Conservation (phyloP, 2,113 vertebrate species). For the Esox niger region DNA sequence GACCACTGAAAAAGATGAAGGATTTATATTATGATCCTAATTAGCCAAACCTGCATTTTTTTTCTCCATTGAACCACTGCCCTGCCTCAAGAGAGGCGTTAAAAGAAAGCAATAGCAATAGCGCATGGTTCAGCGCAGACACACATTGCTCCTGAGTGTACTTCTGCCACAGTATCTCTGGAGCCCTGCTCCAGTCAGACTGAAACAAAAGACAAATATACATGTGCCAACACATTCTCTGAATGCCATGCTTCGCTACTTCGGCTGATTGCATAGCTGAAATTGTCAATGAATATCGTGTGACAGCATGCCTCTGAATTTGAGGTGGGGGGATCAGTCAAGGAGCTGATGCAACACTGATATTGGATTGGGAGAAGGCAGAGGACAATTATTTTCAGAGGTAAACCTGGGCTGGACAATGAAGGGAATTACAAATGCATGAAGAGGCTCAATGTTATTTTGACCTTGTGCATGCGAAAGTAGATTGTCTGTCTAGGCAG, state of each 20-base stretch:
- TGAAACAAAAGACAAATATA: slow-evolving; percentile 39
- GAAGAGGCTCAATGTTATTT: background rate
- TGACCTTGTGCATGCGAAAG: too few relatives aligned
- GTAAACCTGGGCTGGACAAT: slow-evolving; percentile 10
- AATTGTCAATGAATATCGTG: slow-evolving; percentile 51
- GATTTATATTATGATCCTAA: background rate
- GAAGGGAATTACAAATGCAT: slow-evolving; percentile 7
- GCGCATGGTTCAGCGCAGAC: too few relatives aligned
- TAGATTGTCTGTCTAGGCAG: too few relatives aligned
- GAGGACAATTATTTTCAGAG: slow-evolving; percentile 30
- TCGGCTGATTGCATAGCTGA: slow-evolving; percentile 50
- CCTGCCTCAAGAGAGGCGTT: too few relatives aligned
- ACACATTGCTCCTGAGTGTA: slow-evolving; percentile 13
- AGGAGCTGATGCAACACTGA: too few relatives aligned
- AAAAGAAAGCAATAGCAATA: too few relatives aligned
- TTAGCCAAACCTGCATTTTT: background rate
- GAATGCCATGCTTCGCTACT: slow-evolving; percentile 57
- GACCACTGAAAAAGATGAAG: background rate
- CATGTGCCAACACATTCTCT: slow-evolving; percentile 56
- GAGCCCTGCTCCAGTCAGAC: background rate
- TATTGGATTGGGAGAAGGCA: background rate
- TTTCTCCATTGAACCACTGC: background rate
- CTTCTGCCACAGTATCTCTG: slow-evolving; percentile 23
- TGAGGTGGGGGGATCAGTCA: background rate
- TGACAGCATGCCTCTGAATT: slow-evolving; percentile 19